A percentile compares a stretch with the other conserved stretches of the same genome.
Evolutionary conservation across 2,797 vertebrate genomes (phyloP).

Genomic region (Alfaro cultratus): DNA sequence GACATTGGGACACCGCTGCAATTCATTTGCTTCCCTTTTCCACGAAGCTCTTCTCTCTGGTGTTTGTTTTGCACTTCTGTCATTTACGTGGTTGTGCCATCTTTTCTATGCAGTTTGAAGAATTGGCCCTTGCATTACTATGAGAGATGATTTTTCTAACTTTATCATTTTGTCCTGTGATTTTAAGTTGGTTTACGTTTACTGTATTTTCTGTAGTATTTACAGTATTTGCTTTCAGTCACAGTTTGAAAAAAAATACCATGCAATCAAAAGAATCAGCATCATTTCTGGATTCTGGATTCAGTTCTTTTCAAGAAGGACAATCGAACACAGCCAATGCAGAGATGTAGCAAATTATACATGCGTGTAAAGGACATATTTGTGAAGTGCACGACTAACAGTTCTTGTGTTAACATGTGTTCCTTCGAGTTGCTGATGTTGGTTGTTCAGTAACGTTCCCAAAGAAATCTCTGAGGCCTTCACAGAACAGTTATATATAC

Average conservation of each 20-base stretch:
- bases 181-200: no score
- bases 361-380: not conserved
- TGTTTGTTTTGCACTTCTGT: constrained; percentile 6
- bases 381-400: not conserved
- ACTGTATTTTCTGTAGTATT: no score
- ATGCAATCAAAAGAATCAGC: no score
- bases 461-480: not conserved
- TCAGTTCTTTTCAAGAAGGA: no score
- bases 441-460: not conserved
- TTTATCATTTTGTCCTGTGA: no score
- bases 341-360: no score
- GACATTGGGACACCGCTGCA: constrained; percentile 5
- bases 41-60: constrained; percentile 3
- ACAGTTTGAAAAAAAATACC: no score
- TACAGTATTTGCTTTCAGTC: no score
- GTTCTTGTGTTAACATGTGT: not conserved
- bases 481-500: not conserved
- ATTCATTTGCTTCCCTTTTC: not conserved
- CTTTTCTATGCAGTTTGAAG: not conserved
- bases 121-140: not conserved
- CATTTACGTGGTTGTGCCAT: not conserved
- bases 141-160: no score
- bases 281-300: no score
- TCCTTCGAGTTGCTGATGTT: not conserved
- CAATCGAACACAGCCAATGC: no score